A percentile compares a stretch with the other conserved stretches of the same genome.
Conservation (phyloP, 2,888 invertebrate genomes). For the Mellilla xanthometata region DNA sequence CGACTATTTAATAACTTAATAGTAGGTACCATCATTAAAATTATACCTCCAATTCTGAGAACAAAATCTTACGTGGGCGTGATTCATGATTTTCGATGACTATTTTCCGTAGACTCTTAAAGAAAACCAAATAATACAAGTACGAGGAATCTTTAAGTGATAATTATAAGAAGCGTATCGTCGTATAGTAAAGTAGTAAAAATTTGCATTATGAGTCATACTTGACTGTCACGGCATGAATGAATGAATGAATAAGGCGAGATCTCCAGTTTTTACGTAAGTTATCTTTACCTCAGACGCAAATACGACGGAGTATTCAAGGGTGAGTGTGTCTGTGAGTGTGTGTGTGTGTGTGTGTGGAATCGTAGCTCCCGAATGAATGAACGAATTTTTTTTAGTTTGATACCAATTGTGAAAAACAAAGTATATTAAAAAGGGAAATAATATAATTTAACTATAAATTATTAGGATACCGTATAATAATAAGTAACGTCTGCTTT, state of each 20-base stretch:
- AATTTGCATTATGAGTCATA: slow-evolving; percentile 60
- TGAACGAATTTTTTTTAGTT: too few relatives aligned
- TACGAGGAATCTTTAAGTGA: slow-evolving; percentile 20
- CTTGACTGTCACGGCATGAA: slow-evolving; percentile 43
- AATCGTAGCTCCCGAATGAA: too few relatives aligned
- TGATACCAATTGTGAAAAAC: too few relatives aligned
- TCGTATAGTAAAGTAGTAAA: slow-evolving; percentile 43
- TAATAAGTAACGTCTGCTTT: too few relatives aligned
- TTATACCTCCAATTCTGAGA: slow-evolving; percentile 38
- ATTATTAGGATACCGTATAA: too few relatives aligned
- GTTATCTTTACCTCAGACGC: slow-evolving; percentile 48
- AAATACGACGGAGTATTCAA: too few relatives aligned
- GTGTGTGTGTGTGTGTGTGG: too few relatives aligned
- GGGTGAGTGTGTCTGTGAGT: too few relatives aligned
- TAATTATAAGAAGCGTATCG: slow-evolving; percentile 29
- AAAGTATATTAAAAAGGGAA: too few relatives aligned
- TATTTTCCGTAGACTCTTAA: slow-evolving; percentile 34
- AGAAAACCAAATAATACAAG: slow-evolving; percentile 28
- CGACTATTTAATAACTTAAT: slow-evolving; percentile 42
- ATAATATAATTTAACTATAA: too few relatives aligned
- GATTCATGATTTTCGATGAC: slow-evolving; percentile 49
- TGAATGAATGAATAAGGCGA: too few relatives aligned
- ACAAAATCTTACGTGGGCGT: slow-evolving; percentile 39
- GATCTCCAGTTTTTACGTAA: too few relatives aligned
- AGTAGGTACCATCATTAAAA: slow-evolving; percentile 25